A percentile compares a stretch with the other conserved stretches of the same genome.
Evolutionary conservation across 2,113 vertebrate species (phyloP).

Genomic region (Heterotilapia buettikoferi): DNA sequence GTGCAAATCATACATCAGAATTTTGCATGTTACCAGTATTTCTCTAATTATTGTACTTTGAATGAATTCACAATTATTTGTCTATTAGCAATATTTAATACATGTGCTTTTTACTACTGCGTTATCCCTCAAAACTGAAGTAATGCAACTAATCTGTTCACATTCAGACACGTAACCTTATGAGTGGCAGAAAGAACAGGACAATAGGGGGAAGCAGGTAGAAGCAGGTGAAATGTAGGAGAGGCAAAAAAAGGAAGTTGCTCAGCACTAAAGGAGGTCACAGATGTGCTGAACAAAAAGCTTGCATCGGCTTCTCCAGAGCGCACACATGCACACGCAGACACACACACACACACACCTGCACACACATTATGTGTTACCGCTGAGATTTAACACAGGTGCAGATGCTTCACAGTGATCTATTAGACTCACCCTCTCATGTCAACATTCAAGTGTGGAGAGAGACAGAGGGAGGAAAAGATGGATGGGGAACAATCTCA

Average conservation of each 20-base stretch:
- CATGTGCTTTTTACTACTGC: neutral
- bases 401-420: conserved; percentile 68
- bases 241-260: conserved; percentile 17
- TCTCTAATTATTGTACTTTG: neutral
- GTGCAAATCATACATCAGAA: neutral
- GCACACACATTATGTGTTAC: conserved; percentile 6
- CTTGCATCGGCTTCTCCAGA: conserved; percentile 21
- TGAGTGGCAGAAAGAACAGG: neutral
- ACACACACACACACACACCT: neutral
- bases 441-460: conserved; percentile 62
- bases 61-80: neutral
- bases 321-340: neutral
- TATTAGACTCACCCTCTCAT: conserved; percentile 62
- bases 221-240: neutral
- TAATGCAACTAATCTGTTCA: neutral
- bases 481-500: conserved; percentile 56
- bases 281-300: conserved; percentile 57
- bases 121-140: neutral
- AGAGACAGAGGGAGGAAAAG: conserved; percentile 47
- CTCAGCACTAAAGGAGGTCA: conserved; percentile 55
- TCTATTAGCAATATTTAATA: neutral
- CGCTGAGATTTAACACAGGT: conserved; percentile 67
- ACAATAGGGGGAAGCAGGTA: neutral
- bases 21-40: neutral
- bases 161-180: neutral